Percentiles rank a stretch among this genome's conserved stretches.
phyloP scores from a whole-genome alignment of 2,113 vertebrate genomes.

The Hystrix cristata region DNA sequence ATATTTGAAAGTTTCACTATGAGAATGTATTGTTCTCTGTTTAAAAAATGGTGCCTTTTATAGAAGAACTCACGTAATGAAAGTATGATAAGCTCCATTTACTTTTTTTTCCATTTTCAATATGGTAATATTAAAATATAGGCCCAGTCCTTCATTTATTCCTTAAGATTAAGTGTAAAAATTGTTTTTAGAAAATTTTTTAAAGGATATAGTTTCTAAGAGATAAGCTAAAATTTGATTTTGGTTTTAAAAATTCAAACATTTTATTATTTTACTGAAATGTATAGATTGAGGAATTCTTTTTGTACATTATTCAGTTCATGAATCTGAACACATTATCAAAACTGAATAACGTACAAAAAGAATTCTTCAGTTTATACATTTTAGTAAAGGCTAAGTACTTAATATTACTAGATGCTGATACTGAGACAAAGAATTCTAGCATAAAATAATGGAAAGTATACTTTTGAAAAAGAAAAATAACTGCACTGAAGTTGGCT shows the following conservation, averaged over 20 bases:
- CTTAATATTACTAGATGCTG: conserved; percentile 37
- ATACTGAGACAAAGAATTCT: neutral
- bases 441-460: neutral
- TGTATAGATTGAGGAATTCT: neutral
- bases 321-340: neutral
- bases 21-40: neutral
- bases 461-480: neutral
- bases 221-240: conserved; percentile 44
- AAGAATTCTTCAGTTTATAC: neutral
- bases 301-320: conserved; percentile 20
- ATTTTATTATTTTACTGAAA: conserved; percentile 53
- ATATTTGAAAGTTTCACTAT: neutral
- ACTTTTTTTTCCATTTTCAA: conserved; percentile 12
- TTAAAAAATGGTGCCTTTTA: neutral
- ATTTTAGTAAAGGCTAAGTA: conserved; percentile 33
- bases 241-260: conserved; percentile 21
- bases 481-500: neutral
- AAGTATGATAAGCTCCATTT: neutral
- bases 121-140: neutral
- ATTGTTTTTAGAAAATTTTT: neutral
- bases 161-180: neutral
- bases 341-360: conserved; percentile 30
- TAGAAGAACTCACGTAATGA: neutral
- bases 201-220: neutral
- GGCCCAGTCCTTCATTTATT: neutral